Conservation (phyloP, 2,888 invertebrate genomes). For the Tipula helvola region DNA sequence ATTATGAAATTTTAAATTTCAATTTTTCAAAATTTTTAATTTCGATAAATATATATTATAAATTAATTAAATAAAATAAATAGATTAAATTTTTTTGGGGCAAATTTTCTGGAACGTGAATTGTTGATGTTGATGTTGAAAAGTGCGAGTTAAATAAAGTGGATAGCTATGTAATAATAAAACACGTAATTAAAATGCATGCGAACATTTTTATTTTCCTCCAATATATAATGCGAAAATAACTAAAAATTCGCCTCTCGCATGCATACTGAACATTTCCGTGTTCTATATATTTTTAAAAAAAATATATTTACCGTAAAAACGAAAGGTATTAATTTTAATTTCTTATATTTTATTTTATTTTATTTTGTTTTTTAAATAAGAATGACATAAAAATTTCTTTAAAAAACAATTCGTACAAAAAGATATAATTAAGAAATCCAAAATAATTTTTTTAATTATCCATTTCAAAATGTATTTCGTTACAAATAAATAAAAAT, state of each 20-base stretch:
- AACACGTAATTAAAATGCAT: not conserved
- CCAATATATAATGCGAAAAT: not conserved
- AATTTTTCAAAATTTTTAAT: too few relatives aligned
- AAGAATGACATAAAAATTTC: not conserved
- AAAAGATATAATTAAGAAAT: not conserved
- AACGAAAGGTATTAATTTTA: slow-evolving; percentile 4
- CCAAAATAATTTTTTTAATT: not conserved
- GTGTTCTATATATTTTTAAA: not conserved
- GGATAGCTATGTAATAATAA: not conserved
- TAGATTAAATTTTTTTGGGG: too few relatives aligned
- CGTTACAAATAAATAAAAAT: not conserved
- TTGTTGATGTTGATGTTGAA: too few relatives aligned
- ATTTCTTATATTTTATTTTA: not conserved
- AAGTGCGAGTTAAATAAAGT: not conserved
- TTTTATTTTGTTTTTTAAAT: not conserved
- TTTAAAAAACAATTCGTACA: not conserved
- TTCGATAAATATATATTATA: too few relatives aligned
- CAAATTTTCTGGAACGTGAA: too few relatives aligned
- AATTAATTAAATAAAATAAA: too few relatives aligned
- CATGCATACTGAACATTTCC: not conserved
- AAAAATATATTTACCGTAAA: not conserved
- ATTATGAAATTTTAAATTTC: too few relatives aligned
- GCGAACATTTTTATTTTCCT: not conserved
- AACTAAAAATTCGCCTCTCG: not conserved
- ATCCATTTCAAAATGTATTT: not conserved